Conservation (phyloP, 2,888 invertebrate genomes). For the Adineta ricciae region DNA sequence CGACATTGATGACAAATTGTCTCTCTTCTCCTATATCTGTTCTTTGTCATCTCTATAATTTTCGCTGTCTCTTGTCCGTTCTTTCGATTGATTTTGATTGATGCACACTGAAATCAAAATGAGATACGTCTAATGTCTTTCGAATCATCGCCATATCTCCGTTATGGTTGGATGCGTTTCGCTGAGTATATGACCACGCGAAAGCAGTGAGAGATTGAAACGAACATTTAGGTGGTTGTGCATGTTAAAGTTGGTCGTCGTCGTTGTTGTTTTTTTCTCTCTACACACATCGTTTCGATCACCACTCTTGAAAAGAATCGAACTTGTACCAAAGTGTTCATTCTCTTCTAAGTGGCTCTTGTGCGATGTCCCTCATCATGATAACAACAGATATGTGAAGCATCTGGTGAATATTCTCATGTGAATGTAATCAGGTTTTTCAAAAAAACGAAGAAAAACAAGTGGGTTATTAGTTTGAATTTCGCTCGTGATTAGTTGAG, state of each 20-base stretch:
- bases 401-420: not conserved
- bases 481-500: not conserved
- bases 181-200: not conserved
- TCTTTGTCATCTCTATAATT: not conserved
- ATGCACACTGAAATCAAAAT: not conserved
- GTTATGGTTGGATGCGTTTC: not conserved
- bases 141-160: not conserved
- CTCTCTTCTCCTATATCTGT: not conserved
- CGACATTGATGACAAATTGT: not conserved
- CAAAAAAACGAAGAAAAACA: not conserved
- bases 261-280: not conserved
- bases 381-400: not conserved
- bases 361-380: not conserved
- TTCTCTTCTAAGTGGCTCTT: not conserved
- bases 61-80: not conserved
- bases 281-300: not conserved
- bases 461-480: not conserved
- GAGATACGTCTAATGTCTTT: not conserved
- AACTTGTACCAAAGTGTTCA: not conserved
- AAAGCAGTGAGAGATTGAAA: not conserved
- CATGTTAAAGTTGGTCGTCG: not conserved
- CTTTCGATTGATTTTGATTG: not conserved
- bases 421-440: not conserved
- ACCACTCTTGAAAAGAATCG: not conserved
- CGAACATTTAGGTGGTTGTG: not conserved